Evolutionary conservation across 2,113 vertebrate genomes (phyloP), one percentile per base, ranked within the genome.

Genomic region (Sardina pilchardus): DNA sequence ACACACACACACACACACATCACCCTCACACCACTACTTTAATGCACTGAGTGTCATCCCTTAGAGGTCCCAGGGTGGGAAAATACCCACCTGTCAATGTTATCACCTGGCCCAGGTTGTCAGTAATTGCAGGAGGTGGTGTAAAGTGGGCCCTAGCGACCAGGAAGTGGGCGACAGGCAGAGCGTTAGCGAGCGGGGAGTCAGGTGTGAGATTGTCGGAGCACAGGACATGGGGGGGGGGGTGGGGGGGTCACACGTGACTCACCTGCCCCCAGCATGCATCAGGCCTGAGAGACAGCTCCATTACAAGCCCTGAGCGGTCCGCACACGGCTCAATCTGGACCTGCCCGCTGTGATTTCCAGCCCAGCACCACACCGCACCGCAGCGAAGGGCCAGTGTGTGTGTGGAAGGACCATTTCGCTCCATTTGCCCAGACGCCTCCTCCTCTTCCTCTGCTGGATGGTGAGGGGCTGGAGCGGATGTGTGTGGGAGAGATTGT

Each of bases 231-330:
- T 50, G 0, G 48, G 48, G 12, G 3, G 48, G 16, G 26, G 24
- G 34, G 26, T n/a, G n/a, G n/a, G n/a, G 34, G 34, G 16, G 21
- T 9, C 84, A 81, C 71, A 0, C 12, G 75, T 36, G 78, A 75
- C 71, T 53, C 84, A 50, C 71, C 44, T 48, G 43, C 12, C 78
- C 19, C 78, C 56, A 71, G 56, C 21, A 71, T 82, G 47, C 63
- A 82, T 75, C 85, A 82, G 26, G 21, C 24, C 4, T 21, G 71
- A 45, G 36, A 83, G 85, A 82, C 81, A 82, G 56, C 81, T 86
- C 81, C 24, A 82, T 86, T 63, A 82, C 26, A 9, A 36, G 43
- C 59, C 1, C 42, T 47, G 67, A 81, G 56, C 45, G 81, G 36
- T 50, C 81, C 45, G 7, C 3, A 53, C 26, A 19, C 36, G 75